These are phyloP conservation scores for Anisognathus igniventris DNA, from an alignment of 2,797 vertebrate species.

Conservation along the genomic window DNA sequence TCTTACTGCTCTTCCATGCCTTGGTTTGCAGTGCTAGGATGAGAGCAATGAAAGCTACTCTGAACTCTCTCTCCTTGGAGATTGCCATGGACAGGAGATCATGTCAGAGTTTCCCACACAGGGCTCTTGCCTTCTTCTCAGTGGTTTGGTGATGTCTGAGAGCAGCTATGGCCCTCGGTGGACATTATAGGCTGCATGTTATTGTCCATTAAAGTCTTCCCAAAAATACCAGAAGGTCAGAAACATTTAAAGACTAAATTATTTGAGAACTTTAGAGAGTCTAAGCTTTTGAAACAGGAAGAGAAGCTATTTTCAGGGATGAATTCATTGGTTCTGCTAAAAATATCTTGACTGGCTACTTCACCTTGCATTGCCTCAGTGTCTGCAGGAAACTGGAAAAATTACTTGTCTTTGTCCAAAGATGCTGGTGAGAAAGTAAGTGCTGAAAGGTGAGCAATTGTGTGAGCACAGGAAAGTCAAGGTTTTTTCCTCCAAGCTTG, in stretches of 20 bases:
- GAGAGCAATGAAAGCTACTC: no score
- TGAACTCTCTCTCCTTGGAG: neutral
- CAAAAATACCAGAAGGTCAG: neutral
- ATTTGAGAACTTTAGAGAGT: neutral
- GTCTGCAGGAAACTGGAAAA: neutral
- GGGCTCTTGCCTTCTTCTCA: neutral
- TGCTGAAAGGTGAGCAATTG: neutral
- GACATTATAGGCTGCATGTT: accelerated
- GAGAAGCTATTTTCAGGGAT: neutral
- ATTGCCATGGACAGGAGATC: accelerated
- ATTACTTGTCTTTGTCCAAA: neutral
- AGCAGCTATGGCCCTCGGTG: neutral
- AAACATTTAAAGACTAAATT: neutral
- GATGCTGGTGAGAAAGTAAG: neutral
- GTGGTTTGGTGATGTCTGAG: neutral
- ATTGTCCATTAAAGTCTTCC: neutral
- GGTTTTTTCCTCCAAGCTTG: neutral
- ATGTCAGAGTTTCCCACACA: accelerated
- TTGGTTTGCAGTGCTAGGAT: neutral
- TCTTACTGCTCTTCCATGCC: accelerated
- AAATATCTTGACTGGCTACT: neutral
- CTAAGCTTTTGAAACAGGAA: neutral
- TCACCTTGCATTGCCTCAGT: neutral
- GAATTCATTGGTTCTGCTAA: neutral
- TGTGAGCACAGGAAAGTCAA: neutral